Conservation (phyloP, 2,113 vertebrate genomes). For the Pipa parva region DNA sequence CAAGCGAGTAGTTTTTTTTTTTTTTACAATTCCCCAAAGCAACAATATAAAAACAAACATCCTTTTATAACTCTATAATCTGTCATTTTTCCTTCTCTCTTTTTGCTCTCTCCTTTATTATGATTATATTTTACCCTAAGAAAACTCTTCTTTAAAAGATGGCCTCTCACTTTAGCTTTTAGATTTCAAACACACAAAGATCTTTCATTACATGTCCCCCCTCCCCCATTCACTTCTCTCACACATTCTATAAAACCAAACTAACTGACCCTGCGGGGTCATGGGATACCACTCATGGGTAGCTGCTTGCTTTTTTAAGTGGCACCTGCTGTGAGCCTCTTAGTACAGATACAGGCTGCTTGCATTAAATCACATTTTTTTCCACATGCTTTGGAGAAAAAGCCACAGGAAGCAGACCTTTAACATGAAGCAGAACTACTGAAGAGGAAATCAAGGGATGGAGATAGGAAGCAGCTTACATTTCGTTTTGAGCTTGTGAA, state of each 20-base stretch:
- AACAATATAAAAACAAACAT: no score
- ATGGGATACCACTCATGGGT: conserved; percentile 50
- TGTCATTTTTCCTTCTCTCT: no score
- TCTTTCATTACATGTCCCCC: conserved; percentile 41
- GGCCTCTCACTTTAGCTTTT: conserved; percentile 10
- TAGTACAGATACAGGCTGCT: conserved; percentile 48
- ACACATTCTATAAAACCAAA: conserved; percentile 43
- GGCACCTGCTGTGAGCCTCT: conserved; percentile 60
- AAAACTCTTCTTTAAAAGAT: conserved; percentile 22
- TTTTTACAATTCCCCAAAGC: no score
- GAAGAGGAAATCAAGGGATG: conserved; percentile 12
- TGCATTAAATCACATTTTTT: conserved; percentile 58
- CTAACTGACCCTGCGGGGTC: conserved; percentile 52
- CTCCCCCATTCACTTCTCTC: conserved; percentile 34
- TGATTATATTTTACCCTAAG: no score
- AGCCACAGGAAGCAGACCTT: conserved; percentile 53
- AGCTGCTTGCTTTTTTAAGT: conserved; percentile 45
- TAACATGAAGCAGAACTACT: conserved; percentile 46
- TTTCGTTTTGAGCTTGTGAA: not conserved
- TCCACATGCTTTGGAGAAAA: conserved; percentile 48
- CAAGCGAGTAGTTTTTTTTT: no score
- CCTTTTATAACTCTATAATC: no score
- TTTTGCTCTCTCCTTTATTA: no score
- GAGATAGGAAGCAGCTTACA: not conserved
- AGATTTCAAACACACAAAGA: not conserved